These are phyloP conservation scores for Loris lydekkerianus DNA, from an alignment of 2,797 vertebrate species.

Conservation along the genomic window DNA sequence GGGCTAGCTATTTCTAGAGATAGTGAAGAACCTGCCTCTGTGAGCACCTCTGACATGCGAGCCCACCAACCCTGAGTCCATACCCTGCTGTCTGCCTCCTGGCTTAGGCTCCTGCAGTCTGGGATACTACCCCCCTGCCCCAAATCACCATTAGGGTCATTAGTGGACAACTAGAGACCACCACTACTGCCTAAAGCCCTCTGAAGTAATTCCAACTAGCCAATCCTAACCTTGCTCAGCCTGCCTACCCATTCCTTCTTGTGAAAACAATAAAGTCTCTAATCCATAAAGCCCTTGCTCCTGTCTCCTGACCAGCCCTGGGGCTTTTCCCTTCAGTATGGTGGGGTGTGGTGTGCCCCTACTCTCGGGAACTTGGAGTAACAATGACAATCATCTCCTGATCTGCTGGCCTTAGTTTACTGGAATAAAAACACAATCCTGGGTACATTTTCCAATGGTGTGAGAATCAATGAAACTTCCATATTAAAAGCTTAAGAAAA, in stretches of 20 bases:
- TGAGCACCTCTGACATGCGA: neutral
- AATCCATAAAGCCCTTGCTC: neutral
- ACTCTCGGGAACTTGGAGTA: neutral
- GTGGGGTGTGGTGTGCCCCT: neutral
- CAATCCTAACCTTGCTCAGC: neutral
- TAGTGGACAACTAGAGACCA: neutral
- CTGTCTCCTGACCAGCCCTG: neutral
- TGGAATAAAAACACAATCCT: neutral
- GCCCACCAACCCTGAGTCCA: neutral
- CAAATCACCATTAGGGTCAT: neutral
- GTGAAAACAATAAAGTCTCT: neutral
- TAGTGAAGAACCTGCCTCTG: neutral
- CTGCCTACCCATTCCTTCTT: neutral
- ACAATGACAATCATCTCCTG: neutral
- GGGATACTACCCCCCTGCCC: neutral
- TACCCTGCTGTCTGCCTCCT: neutral
- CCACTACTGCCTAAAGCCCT: fast-evolving
- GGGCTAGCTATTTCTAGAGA: neutral
- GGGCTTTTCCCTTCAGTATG: neutral
- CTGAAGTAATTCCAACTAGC: neutral
- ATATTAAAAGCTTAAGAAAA: neutral
- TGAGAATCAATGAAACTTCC: neutral
- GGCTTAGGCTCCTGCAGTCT: neutral
- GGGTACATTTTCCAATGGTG: neutral
- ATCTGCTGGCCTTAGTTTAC: neutral